Base-by-base conservation (phyloP, 1,140 invertebrate genomes). In the Latrodectus geometricus region DNA sequence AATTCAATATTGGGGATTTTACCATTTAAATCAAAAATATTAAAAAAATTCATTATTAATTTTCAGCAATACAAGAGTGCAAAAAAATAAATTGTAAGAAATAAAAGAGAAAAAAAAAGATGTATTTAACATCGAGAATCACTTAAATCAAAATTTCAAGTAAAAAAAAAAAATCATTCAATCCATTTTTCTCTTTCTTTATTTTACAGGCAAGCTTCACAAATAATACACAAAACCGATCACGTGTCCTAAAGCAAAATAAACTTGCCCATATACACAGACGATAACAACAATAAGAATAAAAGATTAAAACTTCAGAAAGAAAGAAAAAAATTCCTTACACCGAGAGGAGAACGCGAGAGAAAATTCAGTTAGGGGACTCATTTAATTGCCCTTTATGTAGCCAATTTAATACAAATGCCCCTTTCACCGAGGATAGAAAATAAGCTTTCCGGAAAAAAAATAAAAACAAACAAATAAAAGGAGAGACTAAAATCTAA, bases 371-470 rank as follows among this genome's bases (percentile, higher is more conserved):
- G 82, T 69, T 84, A 84, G 82, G 35, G 21, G 66, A 61, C 23
- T 21, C 77, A 21, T 76, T 86, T 86, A 86, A 86, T 86, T 86
- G 83, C 83, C 83, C 75, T 86, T 86, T 70, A 86, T 78, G 83
- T 86, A 86, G 83, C 75, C 83, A 86, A 86, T 86, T 86, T 86
- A 75, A 78, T 86, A 72, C 83, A 77, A 23, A 56, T 68, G 49
- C 35, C 73, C 56, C 56, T 76, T 54, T 17, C 82, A 50, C 52
- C 21, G 52, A 17, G 20, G 15, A n/a, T 52, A 54, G 48, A 35
- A 73, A n/a, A n/a, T 15, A 73, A 73, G 23, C 70, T 15, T 12
- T 4, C 9, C 12, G 23, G 23, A 9, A 20, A 20, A n/a, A n/a
- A n/a, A 69, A 69, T n/a, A 69, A 23, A 15, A 49, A 73, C 17